Evolutionary conservation across 2,113 vertebrate genomes (phyloP).

Genomic region (Mormyrus iriodes): DNA sequence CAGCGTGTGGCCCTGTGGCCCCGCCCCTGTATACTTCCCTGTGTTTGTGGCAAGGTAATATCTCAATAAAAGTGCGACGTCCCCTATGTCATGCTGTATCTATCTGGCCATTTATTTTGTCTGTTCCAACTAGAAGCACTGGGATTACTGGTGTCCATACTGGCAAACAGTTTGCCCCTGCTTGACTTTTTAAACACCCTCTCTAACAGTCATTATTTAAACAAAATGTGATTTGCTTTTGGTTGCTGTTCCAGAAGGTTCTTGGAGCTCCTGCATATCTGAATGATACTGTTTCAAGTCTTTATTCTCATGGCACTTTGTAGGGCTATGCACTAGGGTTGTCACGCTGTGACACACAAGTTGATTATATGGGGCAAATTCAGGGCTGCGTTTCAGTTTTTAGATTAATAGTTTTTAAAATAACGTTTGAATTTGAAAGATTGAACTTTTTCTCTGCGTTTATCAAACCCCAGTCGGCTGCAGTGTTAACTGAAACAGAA

Average conservation of each 20-base stretch:
- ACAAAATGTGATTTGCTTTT: not conserved
- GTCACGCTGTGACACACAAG: not conserved
- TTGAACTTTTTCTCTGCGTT: not conserved
- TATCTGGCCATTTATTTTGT: not conserved
- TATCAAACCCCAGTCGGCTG: not conserved
- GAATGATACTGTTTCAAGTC: not conserved
- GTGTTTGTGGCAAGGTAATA: not conserved
- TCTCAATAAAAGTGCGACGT: too few relatives aligned
- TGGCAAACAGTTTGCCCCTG: not conserved
- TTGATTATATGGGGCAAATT: not conserved
- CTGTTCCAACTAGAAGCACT: not conserved
- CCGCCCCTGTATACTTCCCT: not conserved
- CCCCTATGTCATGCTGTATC: not conserved
- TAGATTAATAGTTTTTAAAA: not conserved
- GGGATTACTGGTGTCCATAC: constrained; percentile 6
- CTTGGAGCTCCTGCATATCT: not conserved
- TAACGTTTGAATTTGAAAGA: not conserved
- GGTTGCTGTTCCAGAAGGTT: not conserved
- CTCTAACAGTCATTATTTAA: not conserved
- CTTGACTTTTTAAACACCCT: not conserved
- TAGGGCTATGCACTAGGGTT: not conserved
- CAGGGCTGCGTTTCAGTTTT: not conserved
- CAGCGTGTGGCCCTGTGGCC: not conserved
- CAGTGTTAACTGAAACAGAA: not conserved
- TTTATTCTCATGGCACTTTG: not conserved